These are phyloP conservation scores for Neopelma chrysocephalum DNA, from an alignment of 2,797 vertebrate genomes.

Conservation along the genomic window DNA sequence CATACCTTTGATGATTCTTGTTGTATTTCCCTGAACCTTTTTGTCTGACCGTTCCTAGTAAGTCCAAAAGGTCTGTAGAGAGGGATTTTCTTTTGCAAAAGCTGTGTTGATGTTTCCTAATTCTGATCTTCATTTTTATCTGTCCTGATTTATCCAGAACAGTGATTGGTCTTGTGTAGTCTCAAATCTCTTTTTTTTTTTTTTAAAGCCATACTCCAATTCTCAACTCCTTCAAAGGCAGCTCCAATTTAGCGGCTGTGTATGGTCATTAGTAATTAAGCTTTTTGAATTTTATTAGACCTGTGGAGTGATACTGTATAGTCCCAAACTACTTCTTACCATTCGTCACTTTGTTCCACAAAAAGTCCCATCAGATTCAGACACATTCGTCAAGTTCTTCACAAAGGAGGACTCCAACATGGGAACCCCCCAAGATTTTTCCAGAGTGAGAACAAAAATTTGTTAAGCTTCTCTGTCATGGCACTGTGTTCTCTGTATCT, in stretches of 20 bases:
- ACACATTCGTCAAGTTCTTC: not conserved
- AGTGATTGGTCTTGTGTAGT: not conserved
- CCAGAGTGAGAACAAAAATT: not conserved
- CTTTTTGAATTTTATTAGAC: not conserved
- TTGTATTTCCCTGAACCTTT: not conserved
- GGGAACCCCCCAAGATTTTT: not conserved
- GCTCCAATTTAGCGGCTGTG: not conserved
- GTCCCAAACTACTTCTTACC: not conserved
- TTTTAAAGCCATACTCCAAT: not conserved
- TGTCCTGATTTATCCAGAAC: not conserved
- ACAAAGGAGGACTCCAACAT: not conserved
- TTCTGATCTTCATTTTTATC: not conserved
- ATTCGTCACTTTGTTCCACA: not conserved
- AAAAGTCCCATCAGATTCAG: not conserved
- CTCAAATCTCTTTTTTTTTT: not conserved
- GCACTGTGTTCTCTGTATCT: constrained; percentile 1
- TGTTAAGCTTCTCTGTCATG: not conserved
- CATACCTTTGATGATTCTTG: not conserved
- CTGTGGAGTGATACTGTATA: not conserved
- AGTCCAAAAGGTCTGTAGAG: not conserved
- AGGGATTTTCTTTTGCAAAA: not conserved
- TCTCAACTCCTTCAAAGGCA: not conserved
- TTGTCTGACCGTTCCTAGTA: not conserved
- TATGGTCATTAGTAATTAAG: not conserved
- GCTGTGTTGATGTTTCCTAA: not conserved